Evolutionary conservation across 2,888 invertebrate species (phyloP).

Genomic region (Drosophila silvestris): DNA sequence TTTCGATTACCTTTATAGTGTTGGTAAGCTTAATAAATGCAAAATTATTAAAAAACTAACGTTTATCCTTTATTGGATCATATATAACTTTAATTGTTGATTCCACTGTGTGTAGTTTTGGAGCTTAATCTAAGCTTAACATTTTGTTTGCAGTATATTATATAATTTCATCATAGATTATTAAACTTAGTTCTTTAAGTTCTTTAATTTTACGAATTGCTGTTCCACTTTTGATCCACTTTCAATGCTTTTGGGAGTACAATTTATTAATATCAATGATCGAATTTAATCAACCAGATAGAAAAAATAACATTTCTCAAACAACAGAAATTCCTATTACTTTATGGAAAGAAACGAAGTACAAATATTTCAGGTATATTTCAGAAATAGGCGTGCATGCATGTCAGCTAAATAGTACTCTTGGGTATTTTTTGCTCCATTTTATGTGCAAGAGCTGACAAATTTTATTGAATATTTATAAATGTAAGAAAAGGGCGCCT

Average conservation of each 20-base stretch:
- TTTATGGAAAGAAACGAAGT: no score
- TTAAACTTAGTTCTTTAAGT: background rate
- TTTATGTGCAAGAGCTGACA: constrained; percentile 11
- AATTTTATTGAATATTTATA: constrained; percentile 48
- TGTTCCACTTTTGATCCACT: background rate
- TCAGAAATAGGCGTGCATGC: constrained; percentile 20
- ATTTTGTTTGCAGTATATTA: background rate
- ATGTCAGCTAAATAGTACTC: constrained; percentile 33
- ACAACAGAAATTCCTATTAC: background rate
- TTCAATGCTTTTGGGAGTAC: background rate
- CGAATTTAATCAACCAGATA: background rate
- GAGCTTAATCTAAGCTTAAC: background rate
- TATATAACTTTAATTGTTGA: background rate
- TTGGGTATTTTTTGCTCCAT: constrained; percentile 15
- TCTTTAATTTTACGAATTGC: background rate
- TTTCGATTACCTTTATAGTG: background rate
- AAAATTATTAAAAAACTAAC: background rate
- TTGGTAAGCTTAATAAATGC: background rate
- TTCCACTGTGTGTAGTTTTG: no score
- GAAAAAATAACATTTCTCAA: background rate
- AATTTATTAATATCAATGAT: background rate
- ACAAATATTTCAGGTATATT: background rate
- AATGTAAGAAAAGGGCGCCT: constrained; percentile 7
- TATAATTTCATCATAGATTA: background rate
- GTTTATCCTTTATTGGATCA: background rate